phyloP scores from a whole-genome alignment of 2,888 invertebrate genomes.

The Deladenus siricidicola region DNA sequence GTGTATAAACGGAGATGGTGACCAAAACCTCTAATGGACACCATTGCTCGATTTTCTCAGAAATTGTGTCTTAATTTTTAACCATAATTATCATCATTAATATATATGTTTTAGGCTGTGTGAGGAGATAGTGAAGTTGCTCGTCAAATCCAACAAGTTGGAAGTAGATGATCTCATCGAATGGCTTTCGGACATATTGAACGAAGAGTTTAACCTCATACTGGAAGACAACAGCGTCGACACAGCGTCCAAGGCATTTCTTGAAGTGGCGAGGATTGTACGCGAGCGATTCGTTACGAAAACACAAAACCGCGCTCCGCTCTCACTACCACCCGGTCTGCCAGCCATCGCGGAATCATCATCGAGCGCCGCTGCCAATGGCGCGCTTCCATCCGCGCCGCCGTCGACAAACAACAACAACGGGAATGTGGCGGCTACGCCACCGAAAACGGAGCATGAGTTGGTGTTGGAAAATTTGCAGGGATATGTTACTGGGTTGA shows the following conservation, averaged over 20 bases:
- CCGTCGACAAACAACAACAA: no score
- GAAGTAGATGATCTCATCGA: conserved; percentile 4
- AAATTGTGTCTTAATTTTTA: no score
- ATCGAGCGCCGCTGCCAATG: no score
- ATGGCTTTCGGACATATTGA: conserved; percentile 5
- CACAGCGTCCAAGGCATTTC: background rate
- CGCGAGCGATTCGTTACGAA: background rate
- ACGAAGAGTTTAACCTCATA: conserved; percentile 8
- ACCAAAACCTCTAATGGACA: no score
- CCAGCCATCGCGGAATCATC: no score
- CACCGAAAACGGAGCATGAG: background rate
- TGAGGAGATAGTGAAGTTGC: background rate
- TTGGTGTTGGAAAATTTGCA: background rate
- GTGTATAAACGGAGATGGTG: no score
- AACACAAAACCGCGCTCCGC: no score
- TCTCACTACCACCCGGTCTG: no score
- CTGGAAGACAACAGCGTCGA: background rate
- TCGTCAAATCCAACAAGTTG: background rate
- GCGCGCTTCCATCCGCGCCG: no score
- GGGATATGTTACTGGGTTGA: background rate
- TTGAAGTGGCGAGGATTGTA: background rate
- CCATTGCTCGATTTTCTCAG: no score
- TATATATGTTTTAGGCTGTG: background rate
- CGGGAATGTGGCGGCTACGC: no score
- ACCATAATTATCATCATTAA: background rate